phyloP scores from a whole-genome alignment of 2,113 vertebrate species.

The Gallinago jamesoni region DNA sequence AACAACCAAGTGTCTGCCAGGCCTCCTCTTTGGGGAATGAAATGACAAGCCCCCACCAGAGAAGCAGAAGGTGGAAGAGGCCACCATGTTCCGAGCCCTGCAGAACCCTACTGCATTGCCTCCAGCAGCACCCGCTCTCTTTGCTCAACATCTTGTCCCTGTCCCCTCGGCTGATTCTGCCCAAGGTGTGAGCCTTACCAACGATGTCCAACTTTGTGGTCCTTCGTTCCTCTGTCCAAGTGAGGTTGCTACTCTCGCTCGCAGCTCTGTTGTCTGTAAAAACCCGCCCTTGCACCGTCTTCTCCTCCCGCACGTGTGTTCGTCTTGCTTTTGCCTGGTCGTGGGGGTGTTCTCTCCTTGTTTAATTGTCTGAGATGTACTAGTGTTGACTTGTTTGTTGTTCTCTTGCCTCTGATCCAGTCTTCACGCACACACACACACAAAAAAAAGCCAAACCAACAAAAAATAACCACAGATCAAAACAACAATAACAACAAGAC shows the following conservation, averaged over 20 bases:
- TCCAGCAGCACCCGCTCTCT: background rate
- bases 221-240: background rate
- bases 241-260: background rate
- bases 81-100: fast-evolving
- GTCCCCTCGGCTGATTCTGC: background rate
- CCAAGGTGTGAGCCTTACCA: background rate
- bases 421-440: background rate
- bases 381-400: background rate
- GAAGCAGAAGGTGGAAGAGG: background rate
- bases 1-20: fast-evolving
- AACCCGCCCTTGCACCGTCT: background rate
- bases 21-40: fast-evolving
- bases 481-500: background rate
- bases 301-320: background rate
- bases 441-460: background rate
- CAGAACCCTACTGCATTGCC: background rate
- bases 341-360: background rate
- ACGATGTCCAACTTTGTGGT: fast-evolving
- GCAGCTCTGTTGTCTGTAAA: background rate
- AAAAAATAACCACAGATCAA: background rate
- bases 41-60: fast-evolving
- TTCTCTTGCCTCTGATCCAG: conserved; percentile 10
- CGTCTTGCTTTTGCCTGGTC: background rate
- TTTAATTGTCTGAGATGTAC: background rate
- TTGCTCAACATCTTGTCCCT: background rate